Conservation (phyloP, 1,140 invertebrate species). For the Drosophila albomicans region DNA sequence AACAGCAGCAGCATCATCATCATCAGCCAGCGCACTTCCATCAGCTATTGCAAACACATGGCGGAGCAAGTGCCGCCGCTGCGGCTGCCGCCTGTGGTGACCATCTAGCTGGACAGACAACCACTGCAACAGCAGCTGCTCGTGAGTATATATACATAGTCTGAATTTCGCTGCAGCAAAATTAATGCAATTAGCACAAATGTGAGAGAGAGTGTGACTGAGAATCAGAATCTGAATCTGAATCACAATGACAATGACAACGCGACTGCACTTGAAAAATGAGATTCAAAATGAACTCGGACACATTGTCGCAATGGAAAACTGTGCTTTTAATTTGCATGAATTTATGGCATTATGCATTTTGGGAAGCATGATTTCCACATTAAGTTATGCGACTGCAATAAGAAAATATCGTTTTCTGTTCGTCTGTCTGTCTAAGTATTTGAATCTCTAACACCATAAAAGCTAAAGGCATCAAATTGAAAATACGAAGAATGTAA, state of each 20-base stretch:
- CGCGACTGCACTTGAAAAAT: not conserved
- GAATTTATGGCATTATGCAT: constrained; percentile 24
- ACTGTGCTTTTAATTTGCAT: constrained; percentile 34
- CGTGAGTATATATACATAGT: constrained; percentile 48
- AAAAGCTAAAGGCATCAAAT: too few species aligned
- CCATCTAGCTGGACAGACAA: constrained; percentile 68
- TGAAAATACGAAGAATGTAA: too few species aligned
- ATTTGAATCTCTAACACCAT: too few species aligned
- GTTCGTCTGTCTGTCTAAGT: too few species aligned
- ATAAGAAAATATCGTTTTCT: too few species aligned
- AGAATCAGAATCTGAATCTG: not conserved
- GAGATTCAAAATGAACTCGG: not conserved
- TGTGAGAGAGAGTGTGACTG: not conserved
- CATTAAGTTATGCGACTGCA: too few species aligned
- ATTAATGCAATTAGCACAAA: constrained; percentile 38
- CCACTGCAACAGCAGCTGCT: constrained; percentile 69
- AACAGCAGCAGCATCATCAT: constrained; percentile 61
- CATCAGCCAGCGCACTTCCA: constrained; percentile 70
- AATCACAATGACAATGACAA: not conserved
- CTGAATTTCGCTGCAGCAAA: not conserved
- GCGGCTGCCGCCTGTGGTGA: constrained; percentile 68
- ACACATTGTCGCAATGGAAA: constrained; percentile 13
- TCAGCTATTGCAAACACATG: constrained; percentile 69
- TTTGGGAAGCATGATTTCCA: not conserved
- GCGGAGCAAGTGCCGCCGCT: constrained; percentile 57